A percentile compares a stretch with the other conserved stretches of the same genome.
phyloP scores from a whole-genome alignment of 2,797 vertebrate species.

The Coilia nasus region DNA sequence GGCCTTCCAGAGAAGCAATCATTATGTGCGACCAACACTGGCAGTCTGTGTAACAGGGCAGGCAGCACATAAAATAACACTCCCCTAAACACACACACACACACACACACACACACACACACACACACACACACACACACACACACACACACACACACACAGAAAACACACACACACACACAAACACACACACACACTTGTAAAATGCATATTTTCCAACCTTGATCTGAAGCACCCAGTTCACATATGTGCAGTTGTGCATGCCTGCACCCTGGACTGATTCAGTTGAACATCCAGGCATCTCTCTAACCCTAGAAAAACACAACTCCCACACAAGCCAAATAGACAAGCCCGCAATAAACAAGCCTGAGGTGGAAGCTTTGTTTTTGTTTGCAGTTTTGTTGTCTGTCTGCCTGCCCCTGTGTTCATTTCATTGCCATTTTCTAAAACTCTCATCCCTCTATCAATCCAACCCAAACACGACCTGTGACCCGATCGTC shows the following conservation, averaged over 20 bases:
- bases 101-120: not conserved
- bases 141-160: not conserved
- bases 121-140: not conserved
- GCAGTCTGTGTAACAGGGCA: slow-evolving; percentile 29
- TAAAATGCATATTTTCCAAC: slow-evolving; percentile 11
- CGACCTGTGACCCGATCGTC: not conserved
- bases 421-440: not conserved
- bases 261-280: not conserved
- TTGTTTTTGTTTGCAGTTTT: not conserved
- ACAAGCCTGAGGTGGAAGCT: not conserved
- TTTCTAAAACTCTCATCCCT: not conserved
- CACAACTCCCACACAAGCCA: not conserved
- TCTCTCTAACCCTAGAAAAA: not conserved
- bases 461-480: not conserved
- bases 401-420: not conserved
- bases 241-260: not conserved
- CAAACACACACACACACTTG: not conserved
- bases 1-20: slow-evolving; percentile 33
- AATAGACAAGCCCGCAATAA: not conserved
- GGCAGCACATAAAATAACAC: not conserved
- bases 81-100: slow-evolving; percentile 11
- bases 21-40: slow-evolving; percentile 44
- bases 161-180: not conserved
- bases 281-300: not conserved
- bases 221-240: not conserved